Conservation (phyloP, 2,888 invertebrate species). For the Mythimna pallens region DNA sequence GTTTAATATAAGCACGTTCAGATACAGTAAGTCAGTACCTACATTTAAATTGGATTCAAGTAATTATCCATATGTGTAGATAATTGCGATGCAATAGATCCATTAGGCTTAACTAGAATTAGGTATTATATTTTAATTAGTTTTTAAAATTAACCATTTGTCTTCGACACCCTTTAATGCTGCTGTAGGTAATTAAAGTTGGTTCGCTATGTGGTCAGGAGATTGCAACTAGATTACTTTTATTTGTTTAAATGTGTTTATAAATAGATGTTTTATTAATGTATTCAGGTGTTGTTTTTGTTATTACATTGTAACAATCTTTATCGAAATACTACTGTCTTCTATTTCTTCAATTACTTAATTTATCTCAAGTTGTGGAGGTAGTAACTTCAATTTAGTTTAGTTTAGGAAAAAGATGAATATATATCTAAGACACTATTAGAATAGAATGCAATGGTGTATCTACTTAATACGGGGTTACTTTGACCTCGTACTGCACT, state of each 20-base stretch:
- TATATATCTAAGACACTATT: too few species aligned
- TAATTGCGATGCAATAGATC: constrained; percentile 50
- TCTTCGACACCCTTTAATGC: constrained; percentile 38
- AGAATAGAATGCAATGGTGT: too few species aligned
- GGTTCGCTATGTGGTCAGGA: neutral
- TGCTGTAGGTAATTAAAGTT: constrained; percentile 16
- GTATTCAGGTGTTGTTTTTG: neutral
- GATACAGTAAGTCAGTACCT: constrained; percentile 13
- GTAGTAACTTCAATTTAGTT: too few species aligned
- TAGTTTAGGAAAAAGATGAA: too few species aligned
- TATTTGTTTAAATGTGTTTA: constrained; percentile 1
- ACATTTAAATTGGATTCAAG: constrained; percentile 53
- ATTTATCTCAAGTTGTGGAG: too few species aligned
- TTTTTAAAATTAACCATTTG: constrained; percentile 41
- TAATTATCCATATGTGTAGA: constrained; percentile 42
- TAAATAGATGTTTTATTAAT: constrained; percentile 10
- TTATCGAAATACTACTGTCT: too few species aligned
- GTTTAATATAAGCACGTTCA: constrained; percentile 21
- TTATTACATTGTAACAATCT: too few species aligned
- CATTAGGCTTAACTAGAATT: constrained; percentile 49
- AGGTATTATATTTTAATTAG: constrained; percentile 46
- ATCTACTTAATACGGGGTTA: too few species aligned
- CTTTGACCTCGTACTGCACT: too few species aligned
- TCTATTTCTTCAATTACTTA: too few species aligned
- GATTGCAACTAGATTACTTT: constrained; percentile 16